Conservation (phyloP, 1,140 invertebrate species). For the Pemphigus obesinymphae region DNA sequence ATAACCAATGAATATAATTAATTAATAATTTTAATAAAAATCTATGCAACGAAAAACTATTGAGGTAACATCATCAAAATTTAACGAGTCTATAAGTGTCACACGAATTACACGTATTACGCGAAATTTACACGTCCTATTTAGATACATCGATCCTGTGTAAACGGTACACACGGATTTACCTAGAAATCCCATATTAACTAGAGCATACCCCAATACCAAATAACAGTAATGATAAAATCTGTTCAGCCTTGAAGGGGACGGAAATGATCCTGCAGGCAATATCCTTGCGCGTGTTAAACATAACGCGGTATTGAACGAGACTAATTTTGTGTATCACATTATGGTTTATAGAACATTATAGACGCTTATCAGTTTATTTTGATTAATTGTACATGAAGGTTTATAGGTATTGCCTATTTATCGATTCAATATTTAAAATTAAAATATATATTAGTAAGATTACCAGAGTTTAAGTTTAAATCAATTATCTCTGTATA, state of each 20-base stretch:
- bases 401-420: too few relatives aligned
- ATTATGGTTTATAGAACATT: neutral
- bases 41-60: neutral
- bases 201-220: neutral
- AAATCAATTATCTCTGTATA: too few relatives aligned
- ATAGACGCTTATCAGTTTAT: too few relatives aligned
- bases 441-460: too few relatives aligned
- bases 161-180: neutral
- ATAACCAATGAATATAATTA: too few relatives aligned
- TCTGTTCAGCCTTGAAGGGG: neutral
- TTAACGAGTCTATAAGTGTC: neutral
- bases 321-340: neutral
- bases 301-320: neutral
- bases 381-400: too few relatives aligned
- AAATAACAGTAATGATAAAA: slow-evolving; percentile 29
- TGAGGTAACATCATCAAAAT: neutral
- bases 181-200: neutral
- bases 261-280: neutral
- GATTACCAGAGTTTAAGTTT: too few relatives aligned
- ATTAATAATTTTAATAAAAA: too few relatives aligned
- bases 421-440: too few relatives aligned
- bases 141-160: neutral
- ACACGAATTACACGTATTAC: neutral
- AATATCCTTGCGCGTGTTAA: neutral
- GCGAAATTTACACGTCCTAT: neutral